Evolutionary conservation across 2,888 invertebrate species (phyloP).

Genomic region (Sympetrum striolatum): DNA sequence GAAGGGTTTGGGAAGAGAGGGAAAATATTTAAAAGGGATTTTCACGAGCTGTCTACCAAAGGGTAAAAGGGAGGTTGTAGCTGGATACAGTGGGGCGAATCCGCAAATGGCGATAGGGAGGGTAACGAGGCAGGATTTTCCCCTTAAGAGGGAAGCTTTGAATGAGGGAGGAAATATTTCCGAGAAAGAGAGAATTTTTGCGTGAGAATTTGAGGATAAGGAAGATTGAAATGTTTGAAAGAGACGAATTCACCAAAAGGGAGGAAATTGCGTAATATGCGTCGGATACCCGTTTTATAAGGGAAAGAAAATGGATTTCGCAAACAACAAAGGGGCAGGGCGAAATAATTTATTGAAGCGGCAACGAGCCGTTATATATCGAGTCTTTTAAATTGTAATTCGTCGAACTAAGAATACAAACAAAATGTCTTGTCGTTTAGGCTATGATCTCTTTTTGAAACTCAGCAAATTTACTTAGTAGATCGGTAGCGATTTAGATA

Average conservation of each 20-base stretch:
- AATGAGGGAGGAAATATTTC: not conserved
- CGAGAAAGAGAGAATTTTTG: not conserved
- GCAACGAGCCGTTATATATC: not conserved
- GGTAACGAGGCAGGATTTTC: not conserved
- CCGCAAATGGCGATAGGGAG: not conserved
- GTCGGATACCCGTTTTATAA: not conserved
- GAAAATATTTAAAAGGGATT: not conserved
- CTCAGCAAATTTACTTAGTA: no score
- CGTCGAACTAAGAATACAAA: no score
- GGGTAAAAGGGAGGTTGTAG: not conserved
- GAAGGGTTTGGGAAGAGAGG: not conserved
- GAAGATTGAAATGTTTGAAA: not conserved
- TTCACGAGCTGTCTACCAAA: not conserved
- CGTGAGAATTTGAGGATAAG: not conserved
- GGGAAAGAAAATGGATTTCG: not conserved
- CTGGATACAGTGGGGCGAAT: not conserved
- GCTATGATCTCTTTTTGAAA: no score
- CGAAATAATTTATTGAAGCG: not conserved
- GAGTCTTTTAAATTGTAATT: not conserved
- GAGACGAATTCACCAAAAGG: not conserved
- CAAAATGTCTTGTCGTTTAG: no score
- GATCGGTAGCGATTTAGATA: no score
- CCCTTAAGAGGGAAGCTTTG: not conserved
- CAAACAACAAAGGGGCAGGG: not conserved
- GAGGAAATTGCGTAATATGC: not conserved